Evolutionary conservation across 2,113 vertebrate genomes (phyloP), one percentile per base, ranked within the genome.

Genomic region (Triplophysa tibetana): DNA sequence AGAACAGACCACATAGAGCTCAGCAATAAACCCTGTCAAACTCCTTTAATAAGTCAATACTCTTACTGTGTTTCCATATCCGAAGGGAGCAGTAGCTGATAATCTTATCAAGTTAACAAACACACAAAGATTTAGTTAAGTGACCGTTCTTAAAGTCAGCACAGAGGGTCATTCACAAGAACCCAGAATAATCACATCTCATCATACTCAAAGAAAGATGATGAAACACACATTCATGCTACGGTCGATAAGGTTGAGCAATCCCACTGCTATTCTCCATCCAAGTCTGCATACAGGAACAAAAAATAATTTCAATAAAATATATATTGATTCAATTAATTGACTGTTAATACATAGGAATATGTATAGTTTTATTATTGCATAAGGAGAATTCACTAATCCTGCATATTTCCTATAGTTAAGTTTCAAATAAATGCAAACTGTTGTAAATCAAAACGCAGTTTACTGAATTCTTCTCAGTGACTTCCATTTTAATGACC

Each of bases 31-130:
- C 58, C 21, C 56, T 61, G 70, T 60, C 54, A 63, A 63, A 48
- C 21, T 63, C 17, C 62, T 63, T 41, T 75, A 75, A 12, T 62
- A 26, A 62, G 63, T 63, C 72, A 63, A 12, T 62, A 48, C 14
- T 19, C n/a, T 74, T 12, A 38, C 33, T 48, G 24, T 6, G 38
- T 62, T 21, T 8, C 14, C 14, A 75, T 62, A 48, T 45, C 17
- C 0, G 3, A 74, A 73, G n/a, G n/a, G 14, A 75, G 14, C 33
- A 62, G 13, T 41, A 62, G 8, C 4, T 26, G 41, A 75, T 75
- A 62, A 75, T 11, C 72, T 62, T 75, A 63, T 61, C 56, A 75
- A 75, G 41, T 60, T 72, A 16, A 19, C 29, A 60, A 73, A 60
- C 54, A 60, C 33, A 60, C 54, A 4, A 16, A 11, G n/a, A 73